Evolutionary conservation across 2,888 invertebrate species (phyloP), one percentile per base, ranked within the genome.

Genomic region (Ypsolopha scabrella): DNA sequence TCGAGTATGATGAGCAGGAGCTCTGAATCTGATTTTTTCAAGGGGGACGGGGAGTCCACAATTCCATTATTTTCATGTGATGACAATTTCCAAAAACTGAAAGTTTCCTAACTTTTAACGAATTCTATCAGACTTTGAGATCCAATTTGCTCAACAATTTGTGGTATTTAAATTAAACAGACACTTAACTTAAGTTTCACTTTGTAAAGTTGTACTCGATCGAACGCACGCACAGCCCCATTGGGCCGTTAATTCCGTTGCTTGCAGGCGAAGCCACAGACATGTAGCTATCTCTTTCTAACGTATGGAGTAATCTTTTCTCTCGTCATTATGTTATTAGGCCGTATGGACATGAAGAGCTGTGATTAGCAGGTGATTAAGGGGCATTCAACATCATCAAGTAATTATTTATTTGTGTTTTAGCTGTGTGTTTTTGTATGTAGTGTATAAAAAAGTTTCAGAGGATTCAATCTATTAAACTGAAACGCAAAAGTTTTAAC

Each of bases 361-460:
- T 68, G 77, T 83, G 80, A 83, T 83, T 82, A 83, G 80, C 81
- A 71, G 70, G 70, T 80, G 79, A 83, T 83, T 83, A 83, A 75
- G 80, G 71, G 68, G 73, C 80, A 81, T 83, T 81, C 82, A 78
- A 76, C 72, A 75, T 82, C 81, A 82, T 82, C 81, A 77, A 76
- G 79, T 79, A 79, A 81, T 83, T 82, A 82, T 83, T 83, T 83
- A 83, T 83, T 82, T 82, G 78, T 82, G 80, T 80, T 82, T 76
- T 77, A 75, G 70, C 75, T 65, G 61, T 72, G 72, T 78, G 82
- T 81, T 82, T 80, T 80, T 82, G 75, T 76, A 63, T 55, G 36
- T 53, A 75, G 80, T 68, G 71, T 68, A 69, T 8, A 56, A 6
- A 0, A 24, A 55, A 14, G 37, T 13, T 43, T 11, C 34, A 67